Evolutionary conservation across 2,113 vertebrate genomes (phyloP), one percentile per base, ranked within the genome.

Genomic region (Prolemur simus): DNA sequence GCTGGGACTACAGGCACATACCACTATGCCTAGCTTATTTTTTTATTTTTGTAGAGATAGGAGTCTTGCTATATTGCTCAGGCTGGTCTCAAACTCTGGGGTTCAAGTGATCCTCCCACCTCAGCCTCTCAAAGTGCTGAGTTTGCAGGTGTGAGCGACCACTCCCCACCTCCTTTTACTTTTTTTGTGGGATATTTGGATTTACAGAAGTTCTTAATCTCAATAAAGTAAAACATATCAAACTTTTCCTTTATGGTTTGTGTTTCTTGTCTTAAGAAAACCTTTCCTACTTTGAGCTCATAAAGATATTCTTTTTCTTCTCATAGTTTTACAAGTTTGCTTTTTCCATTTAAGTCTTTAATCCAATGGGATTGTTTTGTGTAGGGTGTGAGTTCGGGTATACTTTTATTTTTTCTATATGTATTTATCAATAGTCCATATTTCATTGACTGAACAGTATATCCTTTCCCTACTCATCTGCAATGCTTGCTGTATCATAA

Each of bases 301-400:
- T 78, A 78, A 83, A 96, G 32, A 49, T 85, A 63, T 74, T 74
- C 15, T 69, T 90, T 96, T 73, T 66, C 42, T 88, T 78, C 68
- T 91, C 64, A 83, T 8, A 80, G 82, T 85, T 47, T 66, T 66
- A 71, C 66, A 88, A 87, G 47, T 95, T 87, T 95, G 56, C 37
- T 87, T 87, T 86, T 87, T 60, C 29, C n/a, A 76, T 63, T 74
- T 95, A 87, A 60, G 15, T 42, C n/a, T 81, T 76, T 86, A 49
- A 89, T 68, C 4, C 6, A 85, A 39, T 89, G 49, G 58, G 23
- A 68, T 18, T 91, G 29, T 78, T 88, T 88, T 84, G n/a, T 60
- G 25, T 45, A 49, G 27, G 47, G 18, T 83, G 60, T 71, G 52
- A 56, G 32, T 68, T 64, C 4, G 3, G 42, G 77, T 82, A 8